Evolutionary conservation across 2,888 invertebrate genomes (phyloP).

Genomic region (Pachliopta kotzebuea): DNA sequence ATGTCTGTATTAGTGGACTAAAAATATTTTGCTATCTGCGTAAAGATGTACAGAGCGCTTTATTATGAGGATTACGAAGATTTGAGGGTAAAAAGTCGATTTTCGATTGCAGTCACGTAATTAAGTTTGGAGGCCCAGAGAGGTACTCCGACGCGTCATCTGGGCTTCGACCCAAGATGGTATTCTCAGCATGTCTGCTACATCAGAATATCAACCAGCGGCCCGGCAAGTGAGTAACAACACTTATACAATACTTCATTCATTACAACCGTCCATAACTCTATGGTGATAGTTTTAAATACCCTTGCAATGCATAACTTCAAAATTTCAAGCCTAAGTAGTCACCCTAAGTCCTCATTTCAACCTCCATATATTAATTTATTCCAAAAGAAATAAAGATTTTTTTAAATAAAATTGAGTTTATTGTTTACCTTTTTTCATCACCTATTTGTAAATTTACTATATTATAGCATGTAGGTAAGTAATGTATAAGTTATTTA

Average conservation of each 20-base stretch:
- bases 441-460: constrained; percentile 29
- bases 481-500: constrained; percentile 38
- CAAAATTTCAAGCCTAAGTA: not conserved
- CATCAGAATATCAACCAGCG: constrained; percentile 76
- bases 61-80: constrained; percentile 56
- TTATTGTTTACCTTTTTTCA: constrained; percentile 47
- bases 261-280: not conserved
- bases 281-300: not conserved
- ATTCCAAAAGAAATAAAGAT: constrained; percentile 45
- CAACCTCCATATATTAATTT: not conserved
- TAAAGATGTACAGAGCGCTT: constrained; percentile 59
- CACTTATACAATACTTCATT: not conserved
- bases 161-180: constrained; percentile 79
- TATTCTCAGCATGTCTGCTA: constrained; percentile 77
- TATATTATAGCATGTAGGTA: constrained; percentile 35
- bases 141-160: constrained; percentile 73
- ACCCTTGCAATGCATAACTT: not conserved
- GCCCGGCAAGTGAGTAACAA: constrained; percentile 75
- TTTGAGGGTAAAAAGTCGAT: constrained; percentile 65
- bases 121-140: constrained; percentile 69
- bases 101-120: constrained; percentile 77
- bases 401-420: constrained; percentile 48
- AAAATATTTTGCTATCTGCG: constrained; percentile 71
- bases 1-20: constrained; percentile 67
- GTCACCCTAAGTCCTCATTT: not conserved